These are phyloP conservation scores for Rhegmatorhina hoffmannsi DNA, from an alignment of 2,113 vertebrate genomes.

Conservation along the genomic window DNA sequence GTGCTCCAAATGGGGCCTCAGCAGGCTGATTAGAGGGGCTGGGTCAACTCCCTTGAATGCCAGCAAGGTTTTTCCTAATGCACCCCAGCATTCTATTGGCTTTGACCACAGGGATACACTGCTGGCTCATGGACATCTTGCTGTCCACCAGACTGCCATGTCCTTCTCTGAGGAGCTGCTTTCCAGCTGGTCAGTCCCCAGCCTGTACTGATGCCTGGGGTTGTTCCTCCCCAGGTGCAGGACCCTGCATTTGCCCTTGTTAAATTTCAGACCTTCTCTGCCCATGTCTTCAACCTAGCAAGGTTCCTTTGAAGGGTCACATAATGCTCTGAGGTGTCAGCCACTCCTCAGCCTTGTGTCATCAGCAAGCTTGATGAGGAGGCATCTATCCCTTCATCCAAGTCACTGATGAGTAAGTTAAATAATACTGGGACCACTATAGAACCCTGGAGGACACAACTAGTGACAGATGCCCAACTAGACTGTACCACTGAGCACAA, in stretches of 20 bases:
- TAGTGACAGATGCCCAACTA: background rate
- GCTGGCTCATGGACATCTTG: background rate
- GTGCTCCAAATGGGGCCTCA: background rate
- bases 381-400: background rate
- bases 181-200: background rate
- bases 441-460: background rate
- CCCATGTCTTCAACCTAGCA: fast-evolving
- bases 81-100: background rate
- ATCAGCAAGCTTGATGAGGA: background rate
- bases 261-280: background rate
- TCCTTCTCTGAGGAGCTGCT: background rate
- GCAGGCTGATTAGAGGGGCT: background rate
- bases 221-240: background rate
- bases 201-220: background rate
- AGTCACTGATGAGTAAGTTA: background rate
- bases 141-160: background rate
- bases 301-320: background rate
- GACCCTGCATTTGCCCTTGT: background rate
- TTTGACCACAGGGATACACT: background rate
- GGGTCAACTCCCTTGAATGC: background rate
- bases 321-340: fast-evolving
- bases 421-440: background rate
- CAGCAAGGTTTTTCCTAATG: background rate
- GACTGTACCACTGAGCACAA: background rate
- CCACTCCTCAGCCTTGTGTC: background rate